Base-by-base conservation (phyloP, 2,113 vertebrate species). In the Merops nubicus region DNA sequence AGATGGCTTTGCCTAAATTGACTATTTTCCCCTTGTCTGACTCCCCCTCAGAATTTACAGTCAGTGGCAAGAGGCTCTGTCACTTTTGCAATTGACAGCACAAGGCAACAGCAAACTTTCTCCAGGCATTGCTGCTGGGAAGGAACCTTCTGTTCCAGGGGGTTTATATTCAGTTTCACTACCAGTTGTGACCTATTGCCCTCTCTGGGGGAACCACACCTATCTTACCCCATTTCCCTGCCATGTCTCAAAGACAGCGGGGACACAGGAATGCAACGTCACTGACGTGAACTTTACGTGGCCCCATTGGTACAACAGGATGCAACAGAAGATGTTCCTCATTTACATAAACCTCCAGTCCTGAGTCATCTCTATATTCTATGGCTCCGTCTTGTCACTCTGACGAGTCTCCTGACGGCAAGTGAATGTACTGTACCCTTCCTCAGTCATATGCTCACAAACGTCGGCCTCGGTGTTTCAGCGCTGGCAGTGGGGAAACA, bases 331-430 rank as follows among this genome's bases (percentile, higher is more conserved):
- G 85, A 86, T 36, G 86, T 91, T 96, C 95, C 88, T 93, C 76
- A 72, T 94, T 90, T 94, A 78, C 96, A 93, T 51, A 34, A 38
- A 85, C 73, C 92, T 79, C 54, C 64, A 79, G 43, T 38, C 31
- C 3, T 96, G 93, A 94, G 26, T 97, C 92, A 91, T 87, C 81
- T 78, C 57, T 90, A 56, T 86, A 48, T 85, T 74, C 72, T 82
- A 25, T 15, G 1, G 70, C 85, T 94, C 69, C 28, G 42, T 26
- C 65, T 79, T 95, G 89, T 90, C 89, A 79, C 68, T n/a, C 47
- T 96, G 92, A 94, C 36, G 31, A 95, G 65, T 22, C 89, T 89
- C 51, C 12, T 26, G 89, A 26, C 2, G 6, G 77, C 33, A 42
- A 60, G 53, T 21, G 77, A 60, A 80, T 16, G 3, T 45, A 18